Conservation (phyloP, 2,113 vertebrate species). For the Dasyurus viverrinus region DNA sequence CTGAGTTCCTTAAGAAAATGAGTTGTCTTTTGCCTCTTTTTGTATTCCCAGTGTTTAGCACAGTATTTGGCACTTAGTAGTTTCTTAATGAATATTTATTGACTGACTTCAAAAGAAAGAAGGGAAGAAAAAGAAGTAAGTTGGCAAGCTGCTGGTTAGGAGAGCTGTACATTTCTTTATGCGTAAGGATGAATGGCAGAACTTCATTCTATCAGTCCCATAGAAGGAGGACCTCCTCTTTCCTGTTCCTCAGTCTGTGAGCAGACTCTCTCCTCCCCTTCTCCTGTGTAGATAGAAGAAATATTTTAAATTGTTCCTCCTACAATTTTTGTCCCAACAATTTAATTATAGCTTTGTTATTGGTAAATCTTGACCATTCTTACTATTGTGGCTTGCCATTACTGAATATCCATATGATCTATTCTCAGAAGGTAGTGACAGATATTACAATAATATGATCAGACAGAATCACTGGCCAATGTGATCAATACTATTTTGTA, state of each 20-base stretch:
- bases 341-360: neutral
- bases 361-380: neutral
- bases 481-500: neutral
- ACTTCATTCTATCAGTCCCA: too few species aligned
- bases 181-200: neutral
- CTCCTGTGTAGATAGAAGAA: neutral
- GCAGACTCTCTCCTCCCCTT: neutral
- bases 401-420: neutral
- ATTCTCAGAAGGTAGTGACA: neutral
- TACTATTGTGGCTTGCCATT: neutral
- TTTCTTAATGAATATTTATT: neutral
- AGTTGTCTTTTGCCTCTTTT: neutral
- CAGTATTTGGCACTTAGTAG: neutral
- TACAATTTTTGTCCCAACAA: neutral
- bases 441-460: neutral
- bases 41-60: slow-evolving; percentile 1
- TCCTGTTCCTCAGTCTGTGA: neutral
- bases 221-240: neutral
- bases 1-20: neutral
- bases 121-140: neutral
- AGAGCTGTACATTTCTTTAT: neutral
- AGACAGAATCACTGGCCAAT: neutral
- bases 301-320: neutral
- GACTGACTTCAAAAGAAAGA: neutral
- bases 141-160: neutral